Evolutionary conservation across 2,113 vertebrate species (phyloP), one percentile per base, ranked within the genome.

Genomic region (Ammodytes marinus): DNA sequence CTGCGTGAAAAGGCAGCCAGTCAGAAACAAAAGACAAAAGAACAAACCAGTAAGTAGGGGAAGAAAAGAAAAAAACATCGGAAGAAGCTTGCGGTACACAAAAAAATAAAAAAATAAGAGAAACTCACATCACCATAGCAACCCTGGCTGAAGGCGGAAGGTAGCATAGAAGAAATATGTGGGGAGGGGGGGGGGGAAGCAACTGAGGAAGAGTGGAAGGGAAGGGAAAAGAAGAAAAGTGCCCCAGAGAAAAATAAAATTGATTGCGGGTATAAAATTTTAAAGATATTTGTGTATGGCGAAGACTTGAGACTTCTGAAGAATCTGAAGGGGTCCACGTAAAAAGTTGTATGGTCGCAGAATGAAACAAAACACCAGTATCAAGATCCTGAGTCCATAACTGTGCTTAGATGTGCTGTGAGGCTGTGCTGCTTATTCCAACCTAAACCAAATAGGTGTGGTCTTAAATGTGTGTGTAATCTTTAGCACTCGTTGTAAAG

Each of bases 101-200:
- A 90, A 86, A 79, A 88, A 89, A 27, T 1, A 27, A 27, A 27
- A 27, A 27, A 27, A 27, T 1, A 27, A 27, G 27, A 27, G 27
- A 27, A 90, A 80, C 43, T 58, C 64, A 58, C 78, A 86, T 95
- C 89, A 71, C 90, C 73, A 81, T 90, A 89, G 92, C 93, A 95
- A 94, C 86, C 63, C 69, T 91, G 90, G 87, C 86, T 85, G 81
- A 69, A 69, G 80, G 90, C 86, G 58, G 86, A 85, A 82, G 84
- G 80, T 63, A 90, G 86, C 86, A 92, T 86, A 89, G 87, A 84
- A 89, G 83, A 93, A 90, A 80, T 74, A 77, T 60, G 27, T 27
- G 27, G 27, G 27, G 27, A n/a, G 27, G 27, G 27, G 27, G 27
- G 83, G 76, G 84, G 74, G 87, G 84, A 90, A 90, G 79, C 67